Evolutionary conservation across 2,888 invertebrate genomes (phyloP), one percentile per base, ranked within the genome.

Genomic region (Criorhina ranunculi): DNA sequence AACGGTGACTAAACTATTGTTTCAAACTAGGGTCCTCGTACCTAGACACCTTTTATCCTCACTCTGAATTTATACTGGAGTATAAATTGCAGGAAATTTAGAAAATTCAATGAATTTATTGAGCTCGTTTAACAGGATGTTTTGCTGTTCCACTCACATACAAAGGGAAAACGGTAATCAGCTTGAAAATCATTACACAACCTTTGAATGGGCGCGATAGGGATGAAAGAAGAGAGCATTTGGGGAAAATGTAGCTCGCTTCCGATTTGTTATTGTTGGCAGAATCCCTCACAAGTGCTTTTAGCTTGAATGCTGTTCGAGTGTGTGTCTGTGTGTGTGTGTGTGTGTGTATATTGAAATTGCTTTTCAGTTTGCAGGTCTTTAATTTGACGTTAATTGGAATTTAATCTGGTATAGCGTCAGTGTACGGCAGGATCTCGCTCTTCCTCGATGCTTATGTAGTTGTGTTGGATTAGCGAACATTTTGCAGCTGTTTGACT

Each of bases 371-470:
- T 37, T 62, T 15, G 37, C 35, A 62, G 62, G 76, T 17, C 69
- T 81, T 81, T 70, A 81, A 81, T 81, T 81, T 51, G 64, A 64
- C 64, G 64, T 76, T 70, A 70, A 81, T 81, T 81, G 19, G 64
- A 70, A 70, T 37, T 76, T 64, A 70, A 81, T 70, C 51, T 37
- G 67, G 31, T 31, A 69, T 33, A 24, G 60, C 46, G 55, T 69
- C 44, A 17, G 17, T 29, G 46, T 55, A 3, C 2, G 17, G 24
- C 55, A 75, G 44, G 46, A 75, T 19, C n/a, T 37, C 0, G 24
- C 51, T 44, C 11, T 29, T 46, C n/a, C 12, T 19, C 42, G 11
- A 31, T 40, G 8, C 15, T 66, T 64, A n/a, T n/a, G n/a, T n/a
- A 35, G 15, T 2, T 12, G 8, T 24, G 37, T 59, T 37, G 19